These are phyloP conservation scores for Anticlea derivata DNA, from an alignment of 2,888 invertebrate genomes.

Conservation along the genomic window DNA sequence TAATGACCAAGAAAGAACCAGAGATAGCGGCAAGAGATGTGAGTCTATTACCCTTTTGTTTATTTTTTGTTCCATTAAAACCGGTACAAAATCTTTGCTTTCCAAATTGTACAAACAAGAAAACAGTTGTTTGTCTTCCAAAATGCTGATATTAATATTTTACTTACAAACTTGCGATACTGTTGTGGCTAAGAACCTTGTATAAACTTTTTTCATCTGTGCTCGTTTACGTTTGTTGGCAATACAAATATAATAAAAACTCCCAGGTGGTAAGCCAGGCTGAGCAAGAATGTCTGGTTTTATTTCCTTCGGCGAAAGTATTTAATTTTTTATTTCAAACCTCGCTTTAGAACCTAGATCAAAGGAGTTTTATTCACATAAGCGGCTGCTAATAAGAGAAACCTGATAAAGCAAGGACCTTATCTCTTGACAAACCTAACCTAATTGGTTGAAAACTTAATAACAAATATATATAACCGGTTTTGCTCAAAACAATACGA, in stretches of 20 bases:
- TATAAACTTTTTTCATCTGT: constrained; percentile 19
- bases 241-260: constrained; percentile 18
- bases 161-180: constrained; percentile 10
- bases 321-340: constrained; percentile 11
- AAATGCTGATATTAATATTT: constrained; percentile 7
- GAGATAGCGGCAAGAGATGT: too few relatives aligned
- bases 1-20: too few relatives aligned
- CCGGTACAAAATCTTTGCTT: neutral
- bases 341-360: too few relatives aligned
- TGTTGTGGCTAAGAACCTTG: constrained; percentile 4
- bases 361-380: neutral
- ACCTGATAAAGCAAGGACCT: too few relatives aligned
- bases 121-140: constrained; percentile 1
- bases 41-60: too few relatives aligned
- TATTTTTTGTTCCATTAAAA: too few relatives aligned
- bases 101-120: neutral
- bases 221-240: constrained; percentile 6
- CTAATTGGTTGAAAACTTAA: too few relatives aligned
- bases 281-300: constrained; percentile 1
- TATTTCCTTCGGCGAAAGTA: neutral
- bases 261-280: constrained; percentile 8
- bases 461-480: too few relatives aligned
- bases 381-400: too few relatives aligned
- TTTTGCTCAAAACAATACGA: too few relatives aligned
- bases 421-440: too few relatives aligned